Evolutionary conservation across 23 tunicate genomes (phyloP).

Genomic region (Botrylloides violaceus): DNA sequence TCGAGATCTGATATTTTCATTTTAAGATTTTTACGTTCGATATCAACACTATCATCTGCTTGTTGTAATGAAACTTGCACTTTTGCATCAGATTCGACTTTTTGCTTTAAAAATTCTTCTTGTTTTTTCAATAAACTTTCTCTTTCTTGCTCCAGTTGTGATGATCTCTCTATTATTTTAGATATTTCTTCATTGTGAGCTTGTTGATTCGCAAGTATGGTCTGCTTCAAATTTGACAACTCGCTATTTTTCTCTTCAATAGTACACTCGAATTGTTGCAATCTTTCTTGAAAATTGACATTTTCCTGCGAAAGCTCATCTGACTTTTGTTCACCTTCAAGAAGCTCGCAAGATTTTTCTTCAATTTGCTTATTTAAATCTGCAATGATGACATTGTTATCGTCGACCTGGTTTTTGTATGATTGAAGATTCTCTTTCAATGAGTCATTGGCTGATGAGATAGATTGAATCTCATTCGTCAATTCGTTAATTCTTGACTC

Average conservation of each 20-base stretch:
- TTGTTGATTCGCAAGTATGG: background rate
- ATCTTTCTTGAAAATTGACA: too few relatives aligned
- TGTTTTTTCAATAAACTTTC: background rate
- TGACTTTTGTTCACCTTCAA: background rate
- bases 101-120: background rate
- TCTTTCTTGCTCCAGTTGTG: background rate
- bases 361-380: background rate
- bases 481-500: conserved; percentile 8
- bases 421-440: background rate
- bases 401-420: background rate
- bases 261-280: too few relatives aligned
- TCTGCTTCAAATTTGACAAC: background rate
- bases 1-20: conserved; percentile 2
- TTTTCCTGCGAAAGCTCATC: too few relatives aligned
- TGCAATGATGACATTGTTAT: background rate
- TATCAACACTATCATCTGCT: background rate
- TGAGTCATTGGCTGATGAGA: background rate
- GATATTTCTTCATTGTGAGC: background rate
- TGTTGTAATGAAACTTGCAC: background rate
- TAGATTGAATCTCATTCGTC: background rate
- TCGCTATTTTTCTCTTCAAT: background rate
- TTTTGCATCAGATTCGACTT: background rate
- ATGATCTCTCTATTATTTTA: background rate
- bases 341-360: too few relatives aligned
- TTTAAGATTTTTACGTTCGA: background rate